These are phyloP conservation scores for Colaptes auratus DNA, from an alignment of 2,113 vertebrate species.

Conservation along the genomic window DNA sequence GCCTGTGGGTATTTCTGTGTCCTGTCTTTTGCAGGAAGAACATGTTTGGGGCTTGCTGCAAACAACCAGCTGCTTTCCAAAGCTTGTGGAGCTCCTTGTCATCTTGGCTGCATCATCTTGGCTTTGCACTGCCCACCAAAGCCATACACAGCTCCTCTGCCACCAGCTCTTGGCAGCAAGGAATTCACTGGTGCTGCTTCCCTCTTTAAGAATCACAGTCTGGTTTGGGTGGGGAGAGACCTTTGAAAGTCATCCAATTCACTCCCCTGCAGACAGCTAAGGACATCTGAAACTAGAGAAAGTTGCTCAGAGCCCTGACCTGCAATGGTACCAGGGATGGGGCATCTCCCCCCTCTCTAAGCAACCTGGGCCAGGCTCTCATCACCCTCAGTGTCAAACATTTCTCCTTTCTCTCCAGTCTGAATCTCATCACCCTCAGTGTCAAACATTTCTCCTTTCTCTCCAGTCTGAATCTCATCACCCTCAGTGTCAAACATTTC, in stretches of 20 bases:
- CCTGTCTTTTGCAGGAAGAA: neutral
- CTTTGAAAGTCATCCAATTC: no score
- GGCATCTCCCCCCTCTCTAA: neutral
- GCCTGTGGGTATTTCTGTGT: fast-evolving
- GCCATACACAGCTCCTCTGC: neutral
- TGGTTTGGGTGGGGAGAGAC: no score
- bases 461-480: neutral
- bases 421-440: no score
- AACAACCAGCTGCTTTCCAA: neutral
- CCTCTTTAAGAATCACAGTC: no score
- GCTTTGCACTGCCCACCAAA: neutral
- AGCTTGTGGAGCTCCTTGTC: neutral
- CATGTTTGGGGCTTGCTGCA: fast-evolving
- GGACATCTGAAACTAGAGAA: no score
- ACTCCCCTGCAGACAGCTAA: no score
- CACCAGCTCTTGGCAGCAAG: neutral
- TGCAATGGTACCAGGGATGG: no score
- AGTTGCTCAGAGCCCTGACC: no score
- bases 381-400: neutral
- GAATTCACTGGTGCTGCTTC: neutral
- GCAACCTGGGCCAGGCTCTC: neutral
- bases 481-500: no score
- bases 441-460: neutral
- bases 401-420: neutral
- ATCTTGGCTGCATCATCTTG: no score